phyloP scores from a whole-genome alignment of 2,113 vertebrate genomes.

The Rhinopomastus cyanomelas region DNA sequence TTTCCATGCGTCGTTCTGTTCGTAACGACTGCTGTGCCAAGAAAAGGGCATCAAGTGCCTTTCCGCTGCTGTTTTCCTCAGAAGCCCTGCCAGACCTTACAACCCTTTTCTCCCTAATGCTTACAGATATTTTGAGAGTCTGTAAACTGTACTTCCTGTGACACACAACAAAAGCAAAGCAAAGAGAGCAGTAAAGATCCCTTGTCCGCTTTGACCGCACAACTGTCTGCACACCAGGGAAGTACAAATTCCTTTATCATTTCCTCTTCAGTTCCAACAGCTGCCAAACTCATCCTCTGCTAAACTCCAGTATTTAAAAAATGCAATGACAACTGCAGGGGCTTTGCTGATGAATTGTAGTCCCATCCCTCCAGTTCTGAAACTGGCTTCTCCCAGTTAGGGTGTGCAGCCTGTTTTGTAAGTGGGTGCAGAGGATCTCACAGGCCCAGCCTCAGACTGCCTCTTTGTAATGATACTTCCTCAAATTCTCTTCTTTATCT shows the following conservation, averaged over 20 bases:
- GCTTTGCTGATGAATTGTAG: not conserved
- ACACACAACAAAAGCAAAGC: not conserved
- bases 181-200: not conserved
- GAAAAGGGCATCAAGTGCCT: not conserved
- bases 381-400: not conserved
- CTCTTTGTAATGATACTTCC: not conserved
- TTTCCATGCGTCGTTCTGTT: not conserved
- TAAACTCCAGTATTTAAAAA: not conserved
- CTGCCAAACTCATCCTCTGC: not conserved
- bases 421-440: not conserved
- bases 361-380: not conserved
- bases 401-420: not conserved
- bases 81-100: not conserved
- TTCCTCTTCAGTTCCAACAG: not conserved
- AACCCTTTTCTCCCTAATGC: not conserved
- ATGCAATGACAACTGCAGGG: not conserved
- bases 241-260: not conserved
- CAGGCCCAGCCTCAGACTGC: not conserved
- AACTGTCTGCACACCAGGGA: not conserved
- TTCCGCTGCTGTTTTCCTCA: not conserved
- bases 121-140: not conserved
- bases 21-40: not conserved
- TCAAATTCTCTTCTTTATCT: not conserved
- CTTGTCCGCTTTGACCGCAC: not conserved
- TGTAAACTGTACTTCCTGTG: not conserved